Evolutionary conservation across 1,140 invertebrate genomes (phyloP).

Genomic region (Drosophila miranda): DNA sequence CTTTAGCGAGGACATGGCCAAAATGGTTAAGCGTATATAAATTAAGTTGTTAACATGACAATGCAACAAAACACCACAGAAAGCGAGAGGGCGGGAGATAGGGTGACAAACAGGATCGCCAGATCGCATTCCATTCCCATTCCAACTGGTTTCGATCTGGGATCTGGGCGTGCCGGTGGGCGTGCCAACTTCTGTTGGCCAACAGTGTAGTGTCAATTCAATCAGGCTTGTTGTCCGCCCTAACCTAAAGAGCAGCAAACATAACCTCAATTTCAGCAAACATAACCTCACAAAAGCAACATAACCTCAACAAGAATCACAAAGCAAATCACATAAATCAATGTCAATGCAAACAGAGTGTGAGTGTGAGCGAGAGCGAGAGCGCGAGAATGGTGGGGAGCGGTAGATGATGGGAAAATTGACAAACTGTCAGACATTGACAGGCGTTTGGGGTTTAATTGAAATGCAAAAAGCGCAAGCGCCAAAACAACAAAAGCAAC

Average conservation of each 20-base stretch:
- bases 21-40: slow-evolving; percentile 66
- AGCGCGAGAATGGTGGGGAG: background rate
- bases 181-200: slow-evolving; percentile 28
- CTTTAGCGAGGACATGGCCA: slow-evolving; percentile 42
- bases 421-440: slow-evolving; percentile 82
- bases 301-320: slow-evolving; percentile 32
- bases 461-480: slow-evolving; percentile 81
- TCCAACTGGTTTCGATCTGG: slow-evolving; percentile 5
- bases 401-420: slow-evolving; percentile 50
- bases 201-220: slow-evolving; percentile 29
- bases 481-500: slow-evolving; percentile 62
- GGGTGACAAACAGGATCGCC: slow-evolving; percentile 23
- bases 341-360: slow-evolving; percentile 49
- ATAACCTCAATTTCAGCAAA: slow-evolving; percentile 1
- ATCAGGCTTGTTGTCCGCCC: background rate
- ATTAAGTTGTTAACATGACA: slow-evolving; percentile 81
- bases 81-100: too few species aligned
- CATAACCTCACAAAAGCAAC: slow-evolving; percentile 37
- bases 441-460: slow-evolving; percentile 75
- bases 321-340: slow-evolving; percentile 70
- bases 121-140: slow-evolving; percentile 23
- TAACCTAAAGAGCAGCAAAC: too few species aligned
- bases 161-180: slow-evolving; percentile 15
- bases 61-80: slow-evolving; percentile 64
- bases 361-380: slow-evolving; percentile 11